phyloP scores from a whole-genome alignment of 2,888 invertebrate genomes.

The Drosophila mulleri region DNA sequence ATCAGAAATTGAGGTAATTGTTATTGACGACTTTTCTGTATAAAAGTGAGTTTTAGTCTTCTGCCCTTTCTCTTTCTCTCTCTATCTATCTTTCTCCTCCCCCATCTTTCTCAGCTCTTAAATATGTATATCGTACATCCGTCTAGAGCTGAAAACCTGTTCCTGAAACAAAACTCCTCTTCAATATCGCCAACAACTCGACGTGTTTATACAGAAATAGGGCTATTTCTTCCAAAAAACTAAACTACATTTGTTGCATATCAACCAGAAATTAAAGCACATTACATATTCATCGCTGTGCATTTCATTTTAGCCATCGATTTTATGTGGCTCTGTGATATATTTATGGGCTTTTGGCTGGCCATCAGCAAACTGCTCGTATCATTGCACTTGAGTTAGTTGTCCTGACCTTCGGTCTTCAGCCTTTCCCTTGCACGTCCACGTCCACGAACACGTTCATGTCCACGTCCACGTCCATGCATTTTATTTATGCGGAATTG shows the following conservation, averaged over 20 bases:
- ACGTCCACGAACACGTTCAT: constrained; percentile 11
- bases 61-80: no score
- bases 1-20: neutral
- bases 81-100: neutral
- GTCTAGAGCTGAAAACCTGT: neutral
- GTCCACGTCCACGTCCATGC: constrained; percentile 26
- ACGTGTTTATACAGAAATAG: neutral
- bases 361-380: constrained; percentile 31
- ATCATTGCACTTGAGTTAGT: constrained; percentile 49
- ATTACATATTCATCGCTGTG: constrained; percentile 13
- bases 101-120: neutral
- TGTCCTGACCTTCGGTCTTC: constrained; percentile 33
- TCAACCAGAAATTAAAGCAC: neutral
- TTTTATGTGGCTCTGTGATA: constrained; percentile 15
- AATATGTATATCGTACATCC: neutral
- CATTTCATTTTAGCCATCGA: constrained; percentile 19
- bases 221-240: neutral
- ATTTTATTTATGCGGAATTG: constrained; percentile 60
- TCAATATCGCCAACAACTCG: neutral
- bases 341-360: constrained; percentile 36
- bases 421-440: constrained; percentile 6
- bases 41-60: neutral
- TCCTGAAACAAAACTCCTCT: neutral
- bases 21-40: neutral
- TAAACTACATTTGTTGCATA: constrained; percentile 2